phyloP scores from a whole-genome alignment of 2,888 invertebrate genomes.

The Andrena bicolor region DNA sequence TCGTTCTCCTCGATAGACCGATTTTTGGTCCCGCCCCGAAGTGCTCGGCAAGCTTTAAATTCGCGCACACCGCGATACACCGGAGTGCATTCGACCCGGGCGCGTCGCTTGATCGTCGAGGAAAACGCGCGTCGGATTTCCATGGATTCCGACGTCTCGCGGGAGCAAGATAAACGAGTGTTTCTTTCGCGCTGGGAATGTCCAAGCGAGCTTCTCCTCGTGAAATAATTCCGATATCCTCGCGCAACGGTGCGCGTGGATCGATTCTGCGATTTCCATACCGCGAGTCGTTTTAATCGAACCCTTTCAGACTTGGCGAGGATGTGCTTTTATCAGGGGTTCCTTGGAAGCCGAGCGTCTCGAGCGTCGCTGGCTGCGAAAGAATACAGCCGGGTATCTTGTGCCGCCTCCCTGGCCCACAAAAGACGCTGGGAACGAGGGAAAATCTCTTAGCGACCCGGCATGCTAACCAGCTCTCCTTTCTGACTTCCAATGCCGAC shows the following conservation, averaged over 20 bases:
- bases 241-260: slow-evolving; percentile 39
- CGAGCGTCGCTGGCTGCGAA: slow-evolving; percentile 35
- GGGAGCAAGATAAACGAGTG: background rate
- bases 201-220: background rate
- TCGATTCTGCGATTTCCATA: slow-evolving; percentile 62
- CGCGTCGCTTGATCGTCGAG: background rate
- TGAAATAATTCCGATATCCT: slow-evolving; percentile 42
- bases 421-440: slow-evolving; percentile 47
- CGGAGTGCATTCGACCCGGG: slow-evolving; percentile 7
- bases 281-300: slow-evolving; percentile 60
- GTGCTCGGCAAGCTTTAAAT: slow-evolving; percentile 8
- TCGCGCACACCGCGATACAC: background rate
- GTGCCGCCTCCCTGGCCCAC: slow-evolving; percentile 36
- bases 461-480: slow-evolving; percentile 44
- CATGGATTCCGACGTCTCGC: background rate
- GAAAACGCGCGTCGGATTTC: background rate
- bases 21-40: slow-evolving; percentile 22
- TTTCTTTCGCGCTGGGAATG: background rate
- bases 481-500: slow-evolving; percentile 36
- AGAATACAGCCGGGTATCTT: slow-evolving; percentile 61
- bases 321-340: slow-evolving; percentile 71
- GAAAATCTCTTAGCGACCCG: slow-evolving; percentile 2
- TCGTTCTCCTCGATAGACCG: slow-evolving; percentile 23
- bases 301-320: slow-evolving; percentile 67
- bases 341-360: slow-evolving; percentile 59